Percentiles rank a stretch among this genome's conserved stretches.
These are phyloP conservation scores for Hippocampus guttulatus DNA, from an alignment of 2,113 vertebrate genomes.

Conservation along the genomic window DNA sequence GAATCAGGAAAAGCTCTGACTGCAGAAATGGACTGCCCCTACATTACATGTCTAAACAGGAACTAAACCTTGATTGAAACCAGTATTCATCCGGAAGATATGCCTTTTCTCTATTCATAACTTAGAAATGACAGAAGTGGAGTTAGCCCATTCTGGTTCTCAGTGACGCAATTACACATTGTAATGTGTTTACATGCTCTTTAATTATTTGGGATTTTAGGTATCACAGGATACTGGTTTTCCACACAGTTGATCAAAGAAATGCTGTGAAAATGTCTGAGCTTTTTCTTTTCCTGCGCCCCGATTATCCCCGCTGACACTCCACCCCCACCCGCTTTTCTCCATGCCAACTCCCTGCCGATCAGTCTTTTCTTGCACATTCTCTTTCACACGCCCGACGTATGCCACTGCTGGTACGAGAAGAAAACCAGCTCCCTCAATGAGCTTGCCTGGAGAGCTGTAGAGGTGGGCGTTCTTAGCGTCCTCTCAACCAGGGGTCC, in stretches of 20 bases:
- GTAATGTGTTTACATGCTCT: too few species aligned
- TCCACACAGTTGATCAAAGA: conserved; percentile 2
- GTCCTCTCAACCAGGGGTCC: conserved; percentile 68
- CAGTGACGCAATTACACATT: too few species aligned
- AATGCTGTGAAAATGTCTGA: conserved; percentile 30
- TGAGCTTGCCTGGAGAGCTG: conserved; percentile 53
- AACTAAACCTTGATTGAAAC: conserved; percentile 32
- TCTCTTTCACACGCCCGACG: conserved; percentile 57
- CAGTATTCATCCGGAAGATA: too few species aligned
- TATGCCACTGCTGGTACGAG: conserved; percentile 48
- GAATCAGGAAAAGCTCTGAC: too few species aligned
- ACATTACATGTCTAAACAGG: background rate
- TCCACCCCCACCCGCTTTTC: conserved; percentile 2
- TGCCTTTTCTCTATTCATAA: too few species aligned
- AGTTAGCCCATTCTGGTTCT: too few species aligned
- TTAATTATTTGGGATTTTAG: too few species aligned
- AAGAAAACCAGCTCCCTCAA: conserved; percentile 50
- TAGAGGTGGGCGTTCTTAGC: conserved; percentile 39
- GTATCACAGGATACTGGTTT: too few species aligned
- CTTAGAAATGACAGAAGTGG: too few species aligned
- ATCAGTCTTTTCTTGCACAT: conserved; percentile 26
- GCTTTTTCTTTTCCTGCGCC: conserved; percentile 37
- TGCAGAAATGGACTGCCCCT: background rate
- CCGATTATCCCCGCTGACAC: conserved; percentile 14
- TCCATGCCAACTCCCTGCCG: background rate